Conservation (phyloP, 2,797 vertebrate species). For the Etheostoma perlongum region DNA sequence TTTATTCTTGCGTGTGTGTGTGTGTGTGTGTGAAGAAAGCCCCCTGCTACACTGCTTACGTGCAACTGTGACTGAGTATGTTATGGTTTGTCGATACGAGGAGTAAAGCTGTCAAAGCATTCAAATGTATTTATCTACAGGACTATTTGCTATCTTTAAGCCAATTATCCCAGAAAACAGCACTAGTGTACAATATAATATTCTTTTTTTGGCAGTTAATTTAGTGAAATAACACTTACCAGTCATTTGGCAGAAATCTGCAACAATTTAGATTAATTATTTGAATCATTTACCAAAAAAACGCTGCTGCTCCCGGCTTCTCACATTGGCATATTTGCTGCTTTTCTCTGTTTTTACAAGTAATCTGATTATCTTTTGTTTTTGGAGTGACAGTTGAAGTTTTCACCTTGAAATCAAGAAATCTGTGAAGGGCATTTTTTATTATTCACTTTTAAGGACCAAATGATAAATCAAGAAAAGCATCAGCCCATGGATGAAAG, state of each 20-base stretch:
- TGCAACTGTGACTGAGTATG: slow-evolving; percentile 5
- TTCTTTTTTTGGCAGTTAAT: neutral
- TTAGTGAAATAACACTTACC: neutral
- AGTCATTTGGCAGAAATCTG: neutral
- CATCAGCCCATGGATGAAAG: neutral
- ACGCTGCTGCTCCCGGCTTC: neutral
- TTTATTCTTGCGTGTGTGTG: neutral
- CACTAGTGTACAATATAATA: rapidly evolving
- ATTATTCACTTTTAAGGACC: too few species aligned
- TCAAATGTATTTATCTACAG: neutral
- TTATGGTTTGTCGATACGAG: slow-evolving; percentile 3
- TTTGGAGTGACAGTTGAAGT: neutral
- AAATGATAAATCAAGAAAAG: neutral
- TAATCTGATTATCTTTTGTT: neutral
- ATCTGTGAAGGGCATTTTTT: too few species aligned
- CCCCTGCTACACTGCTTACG: slow-evolving; percentile 1
- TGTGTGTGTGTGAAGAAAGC: slow-evolving; percentile 18
- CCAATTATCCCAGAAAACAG: neutral
- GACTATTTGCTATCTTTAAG: neutral
- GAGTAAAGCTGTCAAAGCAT: neutral
- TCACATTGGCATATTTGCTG: neutral
- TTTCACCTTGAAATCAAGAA: too few species aligned
- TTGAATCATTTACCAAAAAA: neutral
- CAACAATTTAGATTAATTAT: neutral
- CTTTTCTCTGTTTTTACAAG: neutral